Conservation (phyloP, 1,140 invertebrate species). For the Lineus longissimus region DNA sequence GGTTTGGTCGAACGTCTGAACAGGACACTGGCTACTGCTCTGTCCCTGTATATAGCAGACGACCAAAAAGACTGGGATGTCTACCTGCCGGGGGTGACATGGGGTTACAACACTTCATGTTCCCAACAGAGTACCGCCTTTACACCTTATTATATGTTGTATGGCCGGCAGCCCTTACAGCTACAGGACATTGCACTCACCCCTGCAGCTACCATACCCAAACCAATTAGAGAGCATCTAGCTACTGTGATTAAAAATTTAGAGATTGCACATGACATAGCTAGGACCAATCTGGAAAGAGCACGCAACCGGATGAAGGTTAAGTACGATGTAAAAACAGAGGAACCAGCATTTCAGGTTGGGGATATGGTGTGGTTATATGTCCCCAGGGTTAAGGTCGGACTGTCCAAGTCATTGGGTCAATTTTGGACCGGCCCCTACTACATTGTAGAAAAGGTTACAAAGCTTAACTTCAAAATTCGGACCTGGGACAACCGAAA, state of each 20-base stretch:
- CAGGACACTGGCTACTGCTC: neutral
- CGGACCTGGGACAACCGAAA: conserved; percentile 1
- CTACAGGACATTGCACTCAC: neutral
- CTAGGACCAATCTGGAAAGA: neutral
- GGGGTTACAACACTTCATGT: no score
- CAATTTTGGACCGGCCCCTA: neutral
- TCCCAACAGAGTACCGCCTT: neutral
- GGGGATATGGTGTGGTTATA: neutral
- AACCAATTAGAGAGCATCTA: neutral
- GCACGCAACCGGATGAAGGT: neutral
- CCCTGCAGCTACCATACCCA: neutral
- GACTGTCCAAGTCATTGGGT: neutral
- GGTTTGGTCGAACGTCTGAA: neutral
- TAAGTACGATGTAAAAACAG: neutral
- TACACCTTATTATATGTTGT: neutral
- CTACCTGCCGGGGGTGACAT: neutral
- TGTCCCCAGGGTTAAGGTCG: neutral
- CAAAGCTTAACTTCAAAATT: neutral
- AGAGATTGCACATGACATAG: conserved; percentile 1
- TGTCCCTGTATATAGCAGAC: neutral
- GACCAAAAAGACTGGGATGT: conserved; percentile 1
- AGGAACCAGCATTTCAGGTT: neutral
- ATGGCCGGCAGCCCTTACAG: neutral
- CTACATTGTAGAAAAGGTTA: neutral
- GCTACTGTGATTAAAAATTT: neutral